These are phyloP conservation scores for Aix galericulata DNA, from an alignment of 2,113 vertebrate genomes.

Conservation along the genomic window DNA sequence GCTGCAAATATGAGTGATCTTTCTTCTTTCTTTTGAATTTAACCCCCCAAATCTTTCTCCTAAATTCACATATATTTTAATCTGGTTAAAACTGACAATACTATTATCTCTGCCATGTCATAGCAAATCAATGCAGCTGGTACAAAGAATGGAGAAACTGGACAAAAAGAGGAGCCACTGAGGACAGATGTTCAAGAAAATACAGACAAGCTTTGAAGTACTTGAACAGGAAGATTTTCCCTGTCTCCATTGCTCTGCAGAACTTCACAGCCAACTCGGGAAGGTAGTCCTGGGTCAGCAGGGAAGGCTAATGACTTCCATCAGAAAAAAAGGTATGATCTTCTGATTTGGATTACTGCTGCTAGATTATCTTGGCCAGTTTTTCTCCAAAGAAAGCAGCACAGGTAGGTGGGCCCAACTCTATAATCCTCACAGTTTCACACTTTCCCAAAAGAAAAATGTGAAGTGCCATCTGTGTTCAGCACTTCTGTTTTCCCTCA, in stretches of 20 bases:
- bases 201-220: background rate
- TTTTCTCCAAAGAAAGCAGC: background rate
- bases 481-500: background rate
- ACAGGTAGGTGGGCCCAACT: background rate
- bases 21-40: background rate
- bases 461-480: constrained; percentile 38
- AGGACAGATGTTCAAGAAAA: background rate
- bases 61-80: background rate
- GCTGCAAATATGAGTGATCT: background rate
- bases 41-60: background rate
- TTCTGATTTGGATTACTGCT: background rate
- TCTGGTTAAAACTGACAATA: background rate
- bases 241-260: background rate
- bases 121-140: background rate
- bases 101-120: background rate
- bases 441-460: background rate
- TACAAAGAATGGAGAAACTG: background rate
- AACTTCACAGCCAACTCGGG: background rate
- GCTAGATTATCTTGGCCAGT: background rate
- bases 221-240: background rate
- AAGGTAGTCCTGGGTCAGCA: background rate
- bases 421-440: background rate
- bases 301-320: background rate
- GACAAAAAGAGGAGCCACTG: background rate
- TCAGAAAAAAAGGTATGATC: background rate